Evolutionary conservation across 2,797 vertebrate genomes (phyloP), one percentile per base, ranked within the genome.

Genomic region (Carcharodon carcharias): DNA sequence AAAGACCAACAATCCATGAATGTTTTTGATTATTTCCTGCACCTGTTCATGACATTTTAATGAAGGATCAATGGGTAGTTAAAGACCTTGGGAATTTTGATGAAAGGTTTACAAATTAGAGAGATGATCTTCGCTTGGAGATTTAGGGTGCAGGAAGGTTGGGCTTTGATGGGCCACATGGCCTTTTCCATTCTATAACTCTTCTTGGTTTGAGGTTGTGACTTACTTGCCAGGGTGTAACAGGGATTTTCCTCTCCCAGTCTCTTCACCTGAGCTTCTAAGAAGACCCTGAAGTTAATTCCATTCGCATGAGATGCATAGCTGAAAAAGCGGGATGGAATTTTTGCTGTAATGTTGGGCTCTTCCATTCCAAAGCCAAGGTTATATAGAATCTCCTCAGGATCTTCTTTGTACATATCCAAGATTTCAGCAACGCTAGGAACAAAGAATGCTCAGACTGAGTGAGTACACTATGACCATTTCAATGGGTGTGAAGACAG

Each of bases 221-320:
- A 97, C 98, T 98, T 97, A 99, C 99, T 99, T 95, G 98, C 98
- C 96, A 99, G 98, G 97, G 98, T 98, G 96, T 99, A 98, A 96
- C 98, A 98, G 65, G 98, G 98, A 88, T 99, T 99, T 96, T 99
- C 99, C 97, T 98, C 98, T 73, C 98, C 98, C 96, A 99, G 97
- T 65, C 99, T 73, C 67, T 73, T 95, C 26, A 28, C 50, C 96
- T 99, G 99, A 2, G 98, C 98, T 97, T 98, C 98, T 92, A 99
- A 97, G 96, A 99, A 99, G 88, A 99, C 97, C 73, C 98, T 98
- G 97, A 99, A 99, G 97, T 99, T 98, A 96, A 99, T 99, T 96
- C 99, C 99, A 23, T 96, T 97, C 96, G 98, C 98, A 73, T 97
- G 97, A 58, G 99, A 99, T 0, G 98, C 98, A 87, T 98, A 98